These are phyloP conservation scores for Rhagoletis zephyria DNA, from an alignment of 1,140 invertebrate genomes.

Conservation along the genomic window DNA sequence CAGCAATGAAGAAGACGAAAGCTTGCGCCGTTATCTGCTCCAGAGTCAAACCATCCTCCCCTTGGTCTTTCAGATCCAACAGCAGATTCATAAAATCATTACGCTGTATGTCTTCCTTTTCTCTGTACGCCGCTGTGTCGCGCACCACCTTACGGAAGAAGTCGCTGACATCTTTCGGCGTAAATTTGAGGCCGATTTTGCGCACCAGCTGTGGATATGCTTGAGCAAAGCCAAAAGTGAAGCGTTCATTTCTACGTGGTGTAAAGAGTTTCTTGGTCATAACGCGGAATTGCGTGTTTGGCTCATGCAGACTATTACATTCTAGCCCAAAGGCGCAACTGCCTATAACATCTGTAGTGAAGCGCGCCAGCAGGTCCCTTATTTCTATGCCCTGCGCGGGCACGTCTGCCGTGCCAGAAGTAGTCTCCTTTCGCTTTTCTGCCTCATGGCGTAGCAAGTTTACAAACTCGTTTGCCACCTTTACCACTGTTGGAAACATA, in stretches of 20 bases:
- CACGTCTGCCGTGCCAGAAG: constrained; percentile 68
- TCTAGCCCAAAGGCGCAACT: constrained; percentile 75
- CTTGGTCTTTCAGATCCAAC: constrained; percentile 66
- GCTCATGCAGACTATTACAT: constrained; percentile 73
- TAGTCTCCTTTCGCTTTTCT: constrained; percentile 61
- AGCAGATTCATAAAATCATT: constrained; percentile 73
- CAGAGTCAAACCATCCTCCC: constrained; percentile 62
- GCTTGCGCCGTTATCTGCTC: constrained; percentile 69
- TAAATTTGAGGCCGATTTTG: constrained; percentile 61
- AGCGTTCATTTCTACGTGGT: constrained; percentile 57
- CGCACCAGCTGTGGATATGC: constrained; percentile 61
- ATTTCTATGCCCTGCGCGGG: constrained; percentile 73
- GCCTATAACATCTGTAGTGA: constrained; percentile 78
- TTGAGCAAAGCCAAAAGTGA: constrained; percentile 59
- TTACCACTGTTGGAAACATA: constrained; percentile 73
- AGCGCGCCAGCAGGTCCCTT: constrained; percentile 77
- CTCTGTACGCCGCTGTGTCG: constrained; percentile 70
- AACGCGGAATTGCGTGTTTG: constrained; percentile 73
- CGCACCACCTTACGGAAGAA: constrained; percentile 72
- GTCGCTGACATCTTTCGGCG: constrained; percentile 65
- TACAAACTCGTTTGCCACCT: constrained; percentile 69
- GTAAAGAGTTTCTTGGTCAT: constrained; percentile 65
- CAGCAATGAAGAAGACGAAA: constrained; percentile 70
- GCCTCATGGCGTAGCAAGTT: constrained; percentile 57
- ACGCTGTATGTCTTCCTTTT: constrained; percentile 66